phyloP scores from a whole-genome alignment of 2,888 invertebrate species.

The Caenorhabditis virilis region DNA sequence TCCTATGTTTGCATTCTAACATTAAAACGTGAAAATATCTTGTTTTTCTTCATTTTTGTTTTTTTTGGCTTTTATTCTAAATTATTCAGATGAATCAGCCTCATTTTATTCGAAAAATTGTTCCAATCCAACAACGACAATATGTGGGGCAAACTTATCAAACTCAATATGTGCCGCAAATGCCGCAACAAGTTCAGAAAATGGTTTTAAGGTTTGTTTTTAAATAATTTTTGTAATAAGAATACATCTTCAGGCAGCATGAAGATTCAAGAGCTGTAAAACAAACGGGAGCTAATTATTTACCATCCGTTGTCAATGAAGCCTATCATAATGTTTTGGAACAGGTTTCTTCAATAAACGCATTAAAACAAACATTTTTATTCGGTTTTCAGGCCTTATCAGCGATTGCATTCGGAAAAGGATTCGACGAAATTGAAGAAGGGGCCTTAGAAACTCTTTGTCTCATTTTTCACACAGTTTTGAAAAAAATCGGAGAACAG shows the following conservation, averaged over 20 bases:
- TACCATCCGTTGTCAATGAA: conserved; percentile 34
- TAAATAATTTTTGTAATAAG: neutral
- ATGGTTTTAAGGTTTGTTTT: neutral
- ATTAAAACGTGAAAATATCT: no score
- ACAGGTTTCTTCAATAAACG: conserved; percentile 6
- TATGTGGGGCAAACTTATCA: no score
- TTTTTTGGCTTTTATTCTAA: neutral
- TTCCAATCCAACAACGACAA: no score
- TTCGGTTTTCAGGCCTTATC: conserved; percentile 12
- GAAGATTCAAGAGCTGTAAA: conserved; percentile 18
- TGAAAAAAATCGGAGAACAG: conserved; percentile 40
- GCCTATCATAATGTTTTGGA: conserved; percentile 37
- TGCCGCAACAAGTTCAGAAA: neutral
- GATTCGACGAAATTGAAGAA: conserved; percentile 34
- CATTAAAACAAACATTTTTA: neutral
- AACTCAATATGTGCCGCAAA: neutral
- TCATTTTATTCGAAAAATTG: no score
- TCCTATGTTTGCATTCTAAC: no score
- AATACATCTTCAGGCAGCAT: neutral
- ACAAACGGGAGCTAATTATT: conserved; percentile 26
- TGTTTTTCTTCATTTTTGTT: no score
- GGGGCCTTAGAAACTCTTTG: conserved; percentile 30
- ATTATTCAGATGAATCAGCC: neutral
- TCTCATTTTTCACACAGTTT: conserved; percentile 38
- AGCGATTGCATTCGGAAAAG: conserved; percentile 17